Evolutionary conservation across 2,888 invertebrate genomes (phyloP).

Genomic region (Caenorhabditis sinica): DNA sequence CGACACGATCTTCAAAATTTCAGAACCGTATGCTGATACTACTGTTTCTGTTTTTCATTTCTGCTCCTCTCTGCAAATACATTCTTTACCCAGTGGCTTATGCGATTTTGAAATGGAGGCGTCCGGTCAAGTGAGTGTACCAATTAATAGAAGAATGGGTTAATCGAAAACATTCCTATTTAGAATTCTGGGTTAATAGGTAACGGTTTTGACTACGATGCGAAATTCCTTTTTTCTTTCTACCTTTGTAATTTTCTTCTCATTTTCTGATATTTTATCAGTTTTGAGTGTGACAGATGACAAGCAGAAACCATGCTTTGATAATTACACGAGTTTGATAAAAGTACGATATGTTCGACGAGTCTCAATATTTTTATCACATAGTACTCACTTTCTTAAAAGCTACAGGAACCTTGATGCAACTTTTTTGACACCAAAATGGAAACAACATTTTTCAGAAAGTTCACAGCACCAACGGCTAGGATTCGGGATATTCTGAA

Average conservation of each 20-base stretch:
- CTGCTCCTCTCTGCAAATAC: slow-evolving; percentile 47
- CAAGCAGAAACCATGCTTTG: slow-evolving; percentile 25
- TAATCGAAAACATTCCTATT: slow-evolving; percentile 13
- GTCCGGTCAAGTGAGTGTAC: slow-evolving; percentile 55
- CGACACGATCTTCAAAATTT: neutral
- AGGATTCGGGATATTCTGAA: slow-evolving; percentile 54
- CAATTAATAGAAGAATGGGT: neutral
- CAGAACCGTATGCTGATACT: slow-evolving; percentile 35
- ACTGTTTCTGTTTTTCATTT: slow-evolving; percentile 32
- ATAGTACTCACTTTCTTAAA: neutral
- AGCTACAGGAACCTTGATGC: neutral
- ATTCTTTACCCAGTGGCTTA: slow-evolving; percentile 42
- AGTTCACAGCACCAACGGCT: slow-evolving; percentile 54
- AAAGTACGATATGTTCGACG: slow-evolving; percentile 21
- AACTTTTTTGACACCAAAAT: neutral
- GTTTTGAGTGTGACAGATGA: slow-evolving; percentile 21
- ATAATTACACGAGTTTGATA: neutral
- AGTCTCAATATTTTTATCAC: neutral
- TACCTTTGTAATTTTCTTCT: neutral
- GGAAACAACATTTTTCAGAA: slow-evolving; percentile 32
- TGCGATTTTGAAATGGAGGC: slow-evolving; percentile 48
- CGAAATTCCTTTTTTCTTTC: neutral
- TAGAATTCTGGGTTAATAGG: slow-evolving; percentile 9
- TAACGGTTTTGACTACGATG: slow-evolving; percentile 14
- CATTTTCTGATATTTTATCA: neutral